Base-by-base conservation (phyloP, 1,140 invertebrate genomes). In the Orius insidiosus region DNA sequence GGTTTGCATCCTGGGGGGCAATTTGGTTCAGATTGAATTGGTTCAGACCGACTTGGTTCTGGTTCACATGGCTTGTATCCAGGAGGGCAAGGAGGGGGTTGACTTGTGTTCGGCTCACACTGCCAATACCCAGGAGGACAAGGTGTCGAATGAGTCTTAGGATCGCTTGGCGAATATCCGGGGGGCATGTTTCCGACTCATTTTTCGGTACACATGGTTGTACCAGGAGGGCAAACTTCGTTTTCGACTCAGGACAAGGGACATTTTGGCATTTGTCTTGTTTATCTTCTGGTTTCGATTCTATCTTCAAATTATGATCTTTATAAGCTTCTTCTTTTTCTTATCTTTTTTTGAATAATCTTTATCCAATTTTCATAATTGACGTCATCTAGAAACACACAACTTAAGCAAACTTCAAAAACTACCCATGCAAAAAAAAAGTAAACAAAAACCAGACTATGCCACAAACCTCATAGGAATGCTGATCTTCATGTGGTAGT, bases 401-500 rank as follows among this genome's bases (percentile, higher is more conserved):
- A n/a, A 36, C 9, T 36, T 15, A 36, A 3, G n/a, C 14, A 11
- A 5, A 11, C 5, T 36, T 15, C 14, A 5, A 15, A 36, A n/a
- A 36, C 35, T 11, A 36, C 35, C 14, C n/a, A 36, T 36, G 35
- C 14, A 15, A 36, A n/a, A 11, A 36, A 7, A 33, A 33, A 33
- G 32, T n/a, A 33, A 33, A 33, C 32, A 8, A 38, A 5, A 9
- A 14, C 5, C 36, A 13, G 13, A 33, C n/a, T 6, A 6, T 38
- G 16, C 38, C 13, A 16, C 16, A 18, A 40, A 40, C 41, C 41
- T 43, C 41, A 11, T 43, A 24, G 24, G 3, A 4, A 24, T 24
- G 41, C 24, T 18, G 41, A n/a, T 42, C 43, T 19, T 45, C 48
- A 11, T 31, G 42, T 37, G 37, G 49, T 7, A 46, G 38, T 14